Conservation (phyloP, 1,140 invertebrate species). For the Trichonephila clavipes region DNA sequence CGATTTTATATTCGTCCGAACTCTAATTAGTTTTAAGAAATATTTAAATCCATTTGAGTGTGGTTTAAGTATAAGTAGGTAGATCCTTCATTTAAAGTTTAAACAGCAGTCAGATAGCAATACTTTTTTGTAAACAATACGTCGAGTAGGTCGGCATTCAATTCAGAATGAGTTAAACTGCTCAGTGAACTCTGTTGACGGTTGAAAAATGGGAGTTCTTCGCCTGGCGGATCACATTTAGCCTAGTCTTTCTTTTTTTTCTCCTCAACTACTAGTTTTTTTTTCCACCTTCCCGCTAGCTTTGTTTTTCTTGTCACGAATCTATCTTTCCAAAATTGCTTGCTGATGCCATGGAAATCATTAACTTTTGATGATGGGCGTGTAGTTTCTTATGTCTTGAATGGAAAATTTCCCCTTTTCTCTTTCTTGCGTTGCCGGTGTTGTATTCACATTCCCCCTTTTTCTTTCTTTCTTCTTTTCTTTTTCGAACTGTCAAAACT, state of each 20-base stretch:
- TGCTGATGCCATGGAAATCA: neutral
- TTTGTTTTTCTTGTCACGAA: conserved; percentile 44
- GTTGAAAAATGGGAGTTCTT: conserved; percentile 51
- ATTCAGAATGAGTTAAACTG: conserved; percentile 4
- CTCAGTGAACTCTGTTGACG: neutral
- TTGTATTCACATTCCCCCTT: neutral
- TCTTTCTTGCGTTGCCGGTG: neutral
- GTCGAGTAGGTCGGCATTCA: neutral
- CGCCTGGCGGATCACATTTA: conserved; percentile 14
- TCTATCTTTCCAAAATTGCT: neutral
- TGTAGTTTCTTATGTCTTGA: neutral
- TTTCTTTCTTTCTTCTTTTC: neutral
- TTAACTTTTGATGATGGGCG: conserved; percentile 62
- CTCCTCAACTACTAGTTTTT: neutral
- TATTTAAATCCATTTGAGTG: no score
- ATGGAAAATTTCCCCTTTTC: conserved; percentile 13
- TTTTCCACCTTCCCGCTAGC: neutral
- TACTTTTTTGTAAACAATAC: conserved; percentile 12
- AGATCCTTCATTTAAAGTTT: neutral
- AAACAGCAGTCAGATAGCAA: neutral
- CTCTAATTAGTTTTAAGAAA: no score
- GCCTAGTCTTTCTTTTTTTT: conserved; percentile 12
- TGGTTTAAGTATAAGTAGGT: neutral
- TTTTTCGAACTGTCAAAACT: no score
- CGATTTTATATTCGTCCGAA: neutral